These are phyloP conservation scores for Sibirionetta formosa DNA, from an alignment of 2,797 vertebrate genomes.

Conservation along the genomic window DNA sequence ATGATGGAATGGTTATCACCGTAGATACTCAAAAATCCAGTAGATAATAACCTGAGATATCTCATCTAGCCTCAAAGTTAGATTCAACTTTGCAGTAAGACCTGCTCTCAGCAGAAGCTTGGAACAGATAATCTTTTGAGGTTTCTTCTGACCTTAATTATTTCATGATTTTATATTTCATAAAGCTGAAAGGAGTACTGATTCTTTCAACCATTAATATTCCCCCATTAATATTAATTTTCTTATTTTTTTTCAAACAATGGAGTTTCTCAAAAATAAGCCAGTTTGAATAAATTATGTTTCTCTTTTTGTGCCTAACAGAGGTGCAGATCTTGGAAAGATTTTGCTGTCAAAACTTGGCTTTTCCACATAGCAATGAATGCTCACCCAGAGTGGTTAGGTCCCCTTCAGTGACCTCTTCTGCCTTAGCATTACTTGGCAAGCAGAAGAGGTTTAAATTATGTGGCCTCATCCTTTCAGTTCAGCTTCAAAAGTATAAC, in stretches of 20 bases:
- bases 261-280: neutral
- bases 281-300: neutral
- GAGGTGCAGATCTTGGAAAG: neutral
- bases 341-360: neutral
- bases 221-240: neutral
- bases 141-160: neutral
- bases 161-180: neutral
- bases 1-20: neutral
- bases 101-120: neutral
- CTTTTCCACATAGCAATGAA: neutral
- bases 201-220: neutral
- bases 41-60: neutral
- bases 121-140: neutral
- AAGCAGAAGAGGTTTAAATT: neutral
- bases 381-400: fast-evolving
- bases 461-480: neutral
- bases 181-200: neutral
- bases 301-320: neutral
- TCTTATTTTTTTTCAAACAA: neutral
- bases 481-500: neutral
- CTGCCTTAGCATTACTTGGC: neutral
- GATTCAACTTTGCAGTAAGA: neutral
- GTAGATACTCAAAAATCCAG: neutral
- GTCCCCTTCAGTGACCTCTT: neutral
- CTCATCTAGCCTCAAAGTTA: neutral